Evolutionary conservation across 2,113 vertebrate genomes (phyloP).

Genomic region (Atractosteus spatula): DNA sequence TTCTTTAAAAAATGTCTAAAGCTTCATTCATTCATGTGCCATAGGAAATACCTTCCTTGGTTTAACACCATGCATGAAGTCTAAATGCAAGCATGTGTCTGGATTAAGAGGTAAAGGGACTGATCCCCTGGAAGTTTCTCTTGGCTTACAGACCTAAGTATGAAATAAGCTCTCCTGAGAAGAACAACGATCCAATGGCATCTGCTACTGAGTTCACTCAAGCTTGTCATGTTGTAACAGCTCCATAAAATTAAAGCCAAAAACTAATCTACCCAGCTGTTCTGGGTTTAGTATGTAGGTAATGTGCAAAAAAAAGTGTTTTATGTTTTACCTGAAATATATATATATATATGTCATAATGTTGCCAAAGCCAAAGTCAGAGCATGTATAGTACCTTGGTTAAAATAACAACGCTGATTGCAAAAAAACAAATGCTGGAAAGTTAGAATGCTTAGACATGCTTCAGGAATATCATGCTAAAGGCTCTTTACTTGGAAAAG

Average conservation of each 20-base stretch:
- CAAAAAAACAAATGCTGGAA: no score
- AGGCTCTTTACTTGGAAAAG: no score
- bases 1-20: no score
- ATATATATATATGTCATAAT: no score
- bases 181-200: neutral
- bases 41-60: slow-evolving; percentile 1
- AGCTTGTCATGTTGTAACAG: neutral
- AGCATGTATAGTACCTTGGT: no score
- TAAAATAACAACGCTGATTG: no score
- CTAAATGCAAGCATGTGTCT: neutral
- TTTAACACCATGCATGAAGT: neutral
- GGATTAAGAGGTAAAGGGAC: neutral
- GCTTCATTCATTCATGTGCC: neutral
- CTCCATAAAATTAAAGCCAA: slow-evolving; percentile 3
- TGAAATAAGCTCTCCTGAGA: neutral
- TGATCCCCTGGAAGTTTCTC: neutral
- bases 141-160: neutral
- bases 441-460: no score
- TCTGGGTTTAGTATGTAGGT: neutral
- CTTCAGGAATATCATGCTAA: no score
- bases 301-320: no score
- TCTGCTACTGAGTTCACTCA: slow-evolving; percentile 13
- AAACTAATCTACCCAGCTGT: slow-evolving; percentile 2
- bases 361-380: no score
- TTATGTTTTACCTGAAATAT: no score